A percentile compares a stretch with the other conserved stretches of the same genome.
phyloP scores from a whole-genome alignment of 2,113 vertebrate genomes.

The Aldabrachelys gigantea region DNA sequence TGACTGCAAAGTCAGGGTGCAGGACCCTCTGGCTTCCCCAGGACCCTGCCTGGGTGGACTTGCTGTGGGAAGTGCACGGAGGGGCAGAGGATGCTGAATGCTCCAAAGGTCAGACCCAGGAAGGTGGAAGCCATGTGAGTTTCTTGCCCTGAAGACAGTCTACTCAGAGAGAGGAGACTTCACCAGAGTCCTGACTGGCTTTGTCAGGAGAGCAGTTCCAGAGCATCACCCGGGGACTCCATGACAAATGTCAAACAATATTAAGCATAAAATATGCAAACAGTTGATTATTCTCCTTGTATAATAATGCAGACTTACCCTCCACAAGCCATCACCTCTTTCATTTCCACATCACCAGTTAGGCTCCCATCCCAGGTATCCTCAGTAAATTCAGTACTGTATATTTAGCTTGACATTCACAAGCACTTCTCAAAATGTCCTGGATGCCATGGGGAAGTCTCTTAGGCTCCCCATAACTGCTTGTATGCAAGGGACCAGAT shows the following conservation, averaged over 20 bases:
- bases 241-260: background rate
- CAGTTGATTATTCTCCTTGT: background rate
- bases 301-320: constrained; percentile 71
- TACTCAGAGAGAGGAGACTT: too few species aligned
- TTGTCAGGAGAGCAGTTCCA: too few species aligned
- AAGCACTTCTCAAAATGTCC: background rate
- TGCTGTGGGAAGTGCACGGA: too few species aligned
- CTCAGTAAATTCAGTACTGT: constrained; percentile 50
- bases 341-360: constrained; percentile 81
- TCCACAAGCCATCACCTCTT: constrained; percentile 81
- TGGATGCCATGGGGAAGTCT: background rate
- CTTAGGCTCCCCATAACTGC: background rate
- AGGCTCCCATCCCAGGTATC: constrained; percentile 84
- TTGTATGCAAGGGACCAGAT: background rate
- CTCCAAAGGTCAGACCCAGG: too few species aligned
- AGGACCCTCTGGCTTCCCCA: too few species aligned
- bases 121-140: too few species aligned
- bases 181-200: too few species aligned
- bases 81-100: too few species aligned
- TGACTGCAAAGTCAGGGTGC: too few species aligned
- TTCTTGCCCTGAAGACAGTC: too few species aligned
- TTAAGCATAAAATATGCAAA: background rate
- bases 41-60: too few species aligned
- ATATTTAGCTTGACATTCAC: background rate
- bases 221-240: too few species aligned